Conservation (phyloP, 2,113 vertebrate species). For the Triplophysa tibetana region DNA sequence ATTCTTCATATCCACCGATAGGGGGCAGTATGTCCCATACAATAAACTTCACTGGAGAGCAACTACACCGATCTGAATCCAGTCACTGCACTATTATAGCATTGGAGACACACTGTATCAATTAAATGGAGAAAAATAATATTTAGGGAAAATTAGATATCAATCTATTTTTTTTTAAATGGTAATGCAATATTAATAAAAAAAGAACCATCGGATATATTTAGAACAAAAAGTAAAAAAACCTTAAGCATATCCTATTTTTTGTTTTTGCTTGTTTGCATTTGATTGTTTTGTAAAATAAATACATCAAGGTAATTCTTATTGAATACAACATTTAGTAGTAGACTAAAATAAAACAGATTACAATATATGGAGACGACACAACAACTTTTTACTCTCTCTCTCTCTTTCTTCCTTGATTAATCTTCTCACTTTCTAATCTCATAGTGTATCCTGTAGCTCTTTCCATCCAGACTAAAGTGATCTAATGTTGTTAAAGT, state of each 20-base stretch:
- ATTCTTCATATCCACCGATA: constrained; percentile 47
- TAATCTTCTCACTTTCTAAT: background rate
- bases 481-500: constrained; percentile 12
- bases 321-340: background rate
- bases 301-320: background rate
- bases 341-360: too few species aligned
- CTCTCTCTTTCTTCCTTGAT: background rate
- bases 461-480: background rate
- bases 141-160: too few species aligned
- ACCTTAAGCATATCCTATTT: too few species aligned
- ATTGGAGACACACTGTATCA: too few species aligned
- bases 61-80: background rate
- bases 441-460: background rate
- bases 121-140: too few species aligned
- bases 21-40: constrained; percentile 70
- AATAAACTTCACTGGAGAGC: background rate
- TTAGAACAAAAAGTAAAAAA: too few species aligned
- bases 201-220: too few species aligned
- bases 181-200: too few species aligned
- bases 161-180: too few species aligned
- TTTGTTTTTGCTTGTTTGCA: background rate
- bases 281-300: background rate
- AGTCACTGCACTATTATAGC: too few species aligned
- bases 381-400: background rate
- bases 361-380: too few species aligned